Evolutionary conservation across 2,888 invertebrate species (phyloP).

Genomic region (Caenorhabditis becei): DNA sequence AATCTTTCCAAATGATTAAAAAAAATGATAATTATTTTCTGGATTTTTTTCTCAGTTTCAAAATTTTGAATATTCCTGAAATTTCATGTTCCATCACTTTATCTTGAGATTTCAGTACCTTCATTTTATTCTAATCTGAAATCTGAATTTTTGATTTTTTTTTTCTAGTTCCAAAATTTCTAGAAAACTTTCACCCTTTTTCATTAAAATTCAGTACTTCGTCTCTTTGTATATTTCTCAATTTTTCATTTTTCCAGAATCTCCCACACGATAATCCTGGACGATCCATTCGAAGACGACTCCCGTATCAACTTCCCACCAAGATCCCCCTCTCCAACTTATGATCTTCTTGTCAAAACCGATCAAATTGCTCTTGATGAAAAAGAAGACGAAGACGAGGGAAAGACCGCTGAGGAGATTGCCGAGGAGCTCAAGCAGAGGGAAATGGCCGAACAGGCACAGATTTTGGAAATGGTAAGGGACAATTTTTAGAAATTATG

Average conservation of each 20-base stretch:
- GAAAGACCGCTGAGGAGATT: constrained; percentile 90
- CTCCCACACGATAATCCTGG: constrained; percentile 94
- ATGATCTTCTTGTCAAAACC: constrained; percentile 84
- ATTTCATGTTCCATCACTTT: no score
- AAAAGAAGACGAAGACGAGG: constrained; percentile 86
- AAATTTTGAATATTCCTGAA: no score
- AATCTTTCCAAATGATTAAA: constrained; percentile 15
- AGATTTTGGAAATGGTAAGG: constrained; percentile 93
- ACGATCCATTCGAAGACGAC: constrained; percentile 96
- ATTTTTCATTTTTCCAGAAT: constrained; percentile 85
- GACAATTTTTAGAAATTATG: no score
- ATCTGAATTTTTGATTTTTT: no score
- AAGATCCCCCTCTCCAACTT: constrained; percentile 92
- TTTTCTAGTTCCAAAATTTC: no score
- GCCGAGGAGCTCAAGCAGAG: constrained; percentile 91
- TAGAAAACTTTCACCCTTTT: no score
- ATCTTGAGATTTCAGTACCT: no score
- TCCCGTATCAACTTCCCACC: constrained; percentile 88
- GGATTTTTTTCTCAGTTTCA: no score
- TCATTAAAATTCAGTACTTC: background rate
- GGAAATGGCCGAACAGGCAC: constrained; percentile 96
- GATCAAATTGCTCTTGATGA: constrained; percentile 79
- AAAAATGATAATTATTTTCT: no score
- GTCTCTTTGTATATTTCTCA: background rate
- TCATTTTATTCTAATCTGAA: no score